Evolutionary conservation across 2,113 vertebrate genomes (phyloP), one percentile per base, ranked within the genome.

Genomic region (Eubucco bourcierii): DNA sequence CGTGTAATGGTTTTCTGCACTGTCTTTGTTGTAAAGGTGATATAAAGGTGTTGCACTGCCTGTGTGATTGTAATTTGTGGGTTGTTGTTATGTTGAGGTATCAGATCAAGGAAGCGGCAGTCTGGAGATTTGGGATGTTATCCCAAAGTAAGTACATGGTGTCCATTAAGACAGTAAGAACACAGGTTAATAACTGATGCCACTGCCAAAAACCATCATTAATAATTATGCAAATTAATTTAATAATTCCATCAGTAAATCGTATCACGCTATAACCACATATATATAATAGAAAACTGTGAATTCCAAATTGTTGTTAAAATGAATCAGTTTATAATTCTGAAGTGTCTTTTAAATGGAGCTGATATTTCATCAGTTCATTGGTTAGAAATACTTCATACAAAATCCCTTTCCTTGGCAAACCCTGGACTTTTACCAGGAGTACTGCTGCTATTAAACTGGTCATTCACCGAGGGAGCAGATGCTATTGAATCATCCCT

Each of bases 331-430:
- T 87, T 92, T 70, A 87, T 72, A 41, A 41, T 63, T 93, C 87
- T 87, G 44, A 92, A 89, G 12, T 52, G 20, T 59, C 67, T 90
- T 93, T 88, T 70, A 84, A 84, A 82, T 52, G 5, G 21, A 84
- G 17, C 44, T 94, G 29, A 15, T 87, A 46, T 73, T 90, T 92
- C 27, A 41, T 84, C 50, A 52, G 9, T 79, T 88, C 70, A 72
- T 66, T 88, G 64, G 31, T 84, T 79, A 76, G 59, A 90, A 96
- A 82, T 76, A 63, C 79, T 80, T 94, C 73, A 93, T 50, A 73
- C 39, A 81, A 88, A 73, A 46, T 67, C 80, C 34, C 90, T 14
- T 87, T 93, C 71, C 56, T 73, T 91, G 66, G 56, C 12, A 86
- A 93, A 68, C 53, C 80, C 67, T 73, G 86, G 67, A 66, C 53